phyloP scores from a whole-genome alignment of 2,113 vertebrate genomes.

The Campylomormyrus tamandua region DNA sequence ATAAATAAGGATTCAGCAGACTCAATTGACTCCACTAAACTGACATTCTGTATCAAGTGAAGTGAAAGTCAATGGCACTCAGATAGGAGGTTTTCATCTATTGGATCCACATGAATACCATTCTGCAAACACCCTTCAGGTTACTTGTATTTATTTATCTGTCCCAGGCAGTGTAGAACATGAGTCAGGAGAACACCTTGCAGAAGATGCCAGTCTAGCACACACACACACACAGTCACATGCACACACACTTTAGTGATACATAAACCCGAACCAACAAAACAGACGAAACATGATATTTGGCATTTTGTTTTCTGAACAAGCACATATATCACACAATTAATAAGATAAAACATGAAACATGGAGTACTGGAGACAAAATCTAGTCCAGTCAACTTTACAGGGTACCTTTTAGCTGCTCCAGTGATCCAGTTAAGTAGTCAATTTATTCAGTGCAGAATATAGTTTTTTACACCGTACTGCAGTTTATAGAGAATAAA shows the following conservation, averaged over 20 bases:
- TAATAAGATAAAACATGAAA: background rate
- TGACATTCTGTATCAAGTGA: conserved; percentile 49
- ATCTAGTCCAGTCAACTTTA: background rate
- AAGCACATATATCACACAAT: background rate
- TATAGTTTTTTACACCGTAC: background rate
- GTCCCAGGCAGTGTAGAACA: background rate
- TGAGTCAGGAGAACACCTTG: background rate
- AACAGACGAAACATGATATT: background rate
- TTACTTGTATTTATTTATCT: background rate
- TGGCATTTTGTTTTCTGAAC: background rate
- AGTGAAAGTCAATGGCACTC: conserved; percentile 52
- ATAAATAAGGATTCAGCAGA: conserved; percentile 52
- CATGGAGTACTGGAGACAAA: background rate
- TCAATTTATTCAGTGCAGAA: background rate
- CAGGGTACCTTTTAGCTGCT: background rate
- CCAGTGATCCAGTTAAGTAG: background rate
- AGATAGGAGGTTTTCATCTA: conserved; percentile 34
- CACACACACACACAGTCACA: background rate
- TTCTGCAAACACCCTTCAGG: background rate
- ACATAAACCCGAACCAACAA: background rate
- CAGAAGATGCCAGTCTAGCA: background rate
- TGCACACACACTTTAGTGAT: background rate
- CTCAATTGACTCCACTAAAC: conserved; percentile 50
- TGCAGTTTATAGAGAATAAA: background rate
- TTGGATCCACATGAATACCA: background rate